A percentile compares a stretch with the other conserved stretches of the same genome.
phyloP scores from a whole-genome alignment of 1,140 invertebrate species.

The Polypedilum pembai region DNA sequence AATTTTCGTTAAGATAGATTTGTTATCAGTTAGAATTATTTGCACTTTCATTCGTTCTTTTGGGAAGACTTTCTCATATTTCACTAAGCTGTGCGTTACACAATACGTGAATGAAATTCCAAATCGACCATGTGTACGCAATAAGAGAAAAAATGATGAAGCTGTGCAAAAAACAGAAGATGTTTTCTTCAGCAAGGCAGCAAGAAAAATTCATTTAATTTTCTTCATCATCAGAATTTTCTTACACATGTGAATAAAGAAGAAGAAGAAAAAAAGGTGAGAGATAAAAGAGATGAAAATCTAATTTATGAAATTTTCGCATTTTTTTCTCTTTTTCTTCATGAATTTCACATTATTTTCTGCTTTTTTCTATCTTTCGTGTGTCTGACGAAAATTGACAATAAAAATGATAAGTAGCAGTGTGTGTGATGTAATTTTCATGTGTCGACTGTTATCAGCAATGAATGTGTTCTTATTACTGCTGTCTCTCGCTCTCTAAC shows the following conservation, averaged over 20 bases:
- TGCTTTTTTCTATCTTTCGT: not conserved
- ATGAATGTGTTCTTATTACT: not conserved
- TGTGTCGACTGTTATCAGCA: not conserved
- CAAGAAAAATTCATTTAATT: constrained; percentile 1
- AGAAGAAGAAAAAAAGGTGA: constrained; percentile 11
- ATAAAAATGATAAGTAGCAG: constrained; percentile 22
- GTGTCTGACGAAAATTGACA: not conserved
- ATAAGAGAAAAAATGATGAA: not conserved
- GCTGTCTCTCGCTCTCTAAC: not conserved
- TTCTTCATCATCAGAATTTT: not conserved
- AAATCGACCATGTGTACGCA: not conserved
- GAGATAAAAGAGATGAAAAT: not conserved
- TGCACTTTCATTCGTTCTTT: not conserved
- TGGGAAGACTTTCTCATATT: constrained; percentile 20
- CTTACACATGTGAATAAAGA: not conserved
- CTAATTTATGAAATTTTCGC: not conserved
- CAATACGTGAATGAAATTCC: constrained; percentile 23
- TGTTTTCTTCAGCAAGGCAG: too few species aligned
- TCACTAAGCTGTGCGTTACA: not conserved
- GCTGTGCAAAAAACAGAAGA: not conserved
- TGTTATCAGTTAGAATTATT: too few species aligned
- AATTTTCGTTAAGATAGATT: not conserved
- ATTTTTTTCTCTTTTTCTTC: not conserved
- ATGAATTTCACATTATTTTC: constrained; percentile 9
- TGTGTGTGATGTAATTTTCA: constrained; percentile 22